Percentiles rank a stretch among this genome's conserved stretches.
Evolutionary conservation across 2,113 vertebrate genomes (phyloP).

Genomic region (Tapirus terrestris): DNA sequence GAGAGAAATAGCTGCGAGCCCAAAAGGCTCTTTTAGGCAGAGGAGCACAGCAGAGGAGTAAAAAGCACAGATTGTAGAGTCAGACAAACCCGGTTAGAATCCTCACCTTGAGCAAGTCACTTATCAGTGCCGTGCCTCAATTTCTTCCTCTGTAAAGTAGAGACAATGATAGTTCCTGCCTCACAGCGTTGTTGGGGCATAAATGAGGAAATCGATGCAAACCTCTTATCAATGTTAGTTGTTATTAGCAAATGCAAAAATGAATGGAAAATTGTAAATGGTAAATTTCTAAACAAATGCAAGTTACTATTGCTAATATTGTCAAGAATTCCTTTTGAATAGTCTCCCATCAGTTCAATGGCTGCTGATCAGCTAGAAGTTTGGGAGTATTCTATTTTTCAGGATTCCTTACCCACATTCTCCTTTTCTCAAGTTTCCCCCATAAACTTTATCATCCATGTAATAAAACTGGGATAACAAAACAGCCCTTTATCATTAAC

Average conservation of each 20-base stretch:
- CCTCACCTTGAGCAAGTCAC: neutral
- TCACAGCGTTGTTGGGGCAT: neutral
- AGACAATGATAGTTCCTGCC: neutral
- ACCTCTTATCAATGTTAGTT: neutral
- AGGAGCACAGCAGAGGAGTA: neutral
- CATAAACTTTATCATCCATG: neutral
- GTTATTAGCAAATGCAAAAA: neutral
- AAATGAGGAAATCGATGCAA: neutral
- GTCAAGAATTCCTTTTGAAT: neutral
- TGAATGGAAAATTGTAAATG: neutral
- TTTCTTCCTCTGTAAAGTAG: neutral
- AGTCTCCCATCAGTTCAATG: neutral
- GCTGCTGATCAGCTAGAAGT: neutral
- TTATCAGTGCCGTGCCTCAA: neutral
- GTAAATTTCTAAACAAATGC: neutral
- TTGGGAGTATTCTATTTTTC: neutral
- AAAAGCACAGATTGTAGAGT: neutral
- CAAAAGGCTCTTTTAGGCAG: no score
- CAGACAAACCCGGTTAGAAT: neutral
- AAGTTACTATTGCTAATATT: neutral
- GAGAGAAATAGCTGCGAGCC: neutral
- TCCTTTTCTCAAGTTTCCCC: neutral
- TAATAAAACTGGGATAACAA: neutral
- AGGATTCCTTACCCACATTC: neutral
- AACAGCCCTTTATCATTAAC: neutral